phyloP scores from a whole-genome alignment of 2,797 vertebrate genomes.

The Hybognathus amarus region DNA sequence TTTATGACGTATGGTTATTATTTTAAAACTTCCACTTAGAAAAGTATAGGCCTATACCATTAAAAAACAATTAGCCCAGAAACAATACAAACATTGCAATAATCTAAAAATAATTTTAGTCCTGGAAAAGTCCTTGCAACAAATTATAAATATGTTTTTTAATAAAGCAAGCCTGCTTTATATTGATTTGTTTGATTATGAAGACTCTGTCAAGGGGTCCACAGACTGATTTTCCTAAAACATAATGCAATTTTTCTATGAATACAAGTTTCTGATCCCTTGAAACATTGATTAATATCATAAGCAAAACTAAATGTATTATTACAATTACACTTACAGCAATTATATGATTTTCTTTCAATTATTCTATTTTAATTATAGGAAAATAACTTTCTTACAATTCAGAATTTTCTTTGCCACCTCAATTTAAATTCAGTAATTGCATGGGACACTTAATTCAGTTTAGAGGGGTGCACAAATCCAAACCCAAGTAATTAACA shows the following conservation, averaged over 20 bases:
- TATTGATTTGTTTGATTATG: background rate
- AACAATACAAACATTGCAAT: background rate
- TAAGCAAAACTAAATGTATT: background rate
- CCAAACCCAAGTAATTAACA: background rate
- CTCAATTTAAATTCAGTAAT: background rate
- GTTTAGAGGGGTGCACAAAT: no score
- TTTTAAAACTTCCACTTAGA: background rate
- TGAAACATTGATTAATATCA: background rate
- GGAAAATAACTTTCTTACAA: background rate
- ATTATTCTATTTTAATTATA: constrained; percentile 1
- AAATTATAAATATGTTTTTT: background rate
- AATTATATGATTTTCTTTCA: background rate
- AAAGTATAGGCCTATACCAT: background rate
- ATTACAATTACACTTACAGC: background rate
- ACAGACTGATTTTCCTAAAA: no score
- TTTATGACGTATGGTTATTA: background rate
- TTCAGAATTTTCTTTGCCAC: background rate
- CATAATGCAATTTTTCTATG: background rate
- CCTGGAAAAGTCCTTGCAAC: background rate
- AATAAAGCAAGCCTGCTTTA: background rate
- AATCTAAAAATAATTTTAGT: no score
- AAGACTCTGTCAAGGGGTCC: background rate
- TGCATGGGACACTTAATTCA: background rate
- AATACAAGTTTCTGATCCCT: background rate
- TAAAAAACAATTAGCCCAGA: background rate